These are phyloP conservation scores for Chaetops frenatus DNA, from an alignment of 2,113 vertebrate species.

Conservation along the genomic window DNA sequence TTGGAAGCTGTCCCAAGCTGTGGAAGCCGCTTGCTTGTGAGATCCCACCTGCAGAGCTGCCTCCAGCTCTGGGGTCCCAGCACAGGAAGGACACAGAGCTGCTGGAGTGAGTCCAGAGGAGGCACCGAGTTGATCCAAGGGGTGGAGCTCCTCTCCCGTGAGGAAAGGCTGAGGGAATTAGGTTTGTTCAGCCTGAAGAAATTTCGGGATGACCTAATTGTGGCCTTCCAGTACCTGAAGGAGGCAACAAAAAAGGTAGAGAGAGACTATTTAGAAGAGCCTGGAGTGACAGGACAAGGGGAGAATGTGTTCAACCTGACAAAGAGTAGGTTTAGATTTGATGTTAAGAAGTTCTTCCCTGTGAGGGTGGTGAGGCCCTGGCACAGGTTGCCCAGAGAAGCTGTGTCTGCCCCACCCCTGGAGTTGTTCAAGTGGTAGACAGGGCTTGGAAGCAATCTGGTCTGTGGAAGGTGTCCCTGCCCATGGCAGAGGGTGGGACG, in stretches of 20 bases:
- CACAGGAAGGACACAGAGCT: not conserved
- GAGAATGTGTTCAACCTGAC: not conserved
- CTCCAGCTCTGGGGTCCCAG: not conserved
- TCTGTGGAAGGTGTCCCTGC: not conserved
- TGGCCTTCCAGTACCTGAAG: not conserved
- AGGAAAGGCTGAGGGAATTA: not conserved
- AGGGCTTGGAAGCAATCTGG: not conserved
- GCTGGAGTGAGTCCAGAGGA: not conserved
- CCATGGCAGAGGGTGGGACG: not conserved
- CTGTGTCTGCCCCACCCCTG: not conserved
- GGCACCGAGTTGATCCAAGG: not conserved
- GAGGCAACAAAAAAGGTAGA: not conserved
- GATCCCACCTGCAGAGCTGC: not conserved
- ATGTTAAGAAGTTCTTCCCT: not conserved
- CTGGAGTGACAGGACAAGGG: not conserved
- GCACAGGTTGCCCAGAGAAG: not conserved
- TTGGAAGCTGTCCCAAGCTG: not conserved
- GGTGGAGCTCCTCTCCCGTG: not conserved
- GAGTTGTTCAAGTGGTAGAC: not conserved
- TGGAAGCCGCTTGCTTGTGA: not conserved
- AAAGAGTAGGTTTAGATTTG: not conserved
- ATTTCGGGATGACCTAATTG: not conserved
- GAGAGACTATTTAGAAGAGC: not conserved
- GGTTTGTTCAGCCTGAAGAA: not conserved
- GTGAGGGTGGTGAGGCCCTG: not conserved